Base-by-base conservation (phyloP, 2,797 vertebrate genomes). In the Hoplostethus mediterraneus region DNA sequence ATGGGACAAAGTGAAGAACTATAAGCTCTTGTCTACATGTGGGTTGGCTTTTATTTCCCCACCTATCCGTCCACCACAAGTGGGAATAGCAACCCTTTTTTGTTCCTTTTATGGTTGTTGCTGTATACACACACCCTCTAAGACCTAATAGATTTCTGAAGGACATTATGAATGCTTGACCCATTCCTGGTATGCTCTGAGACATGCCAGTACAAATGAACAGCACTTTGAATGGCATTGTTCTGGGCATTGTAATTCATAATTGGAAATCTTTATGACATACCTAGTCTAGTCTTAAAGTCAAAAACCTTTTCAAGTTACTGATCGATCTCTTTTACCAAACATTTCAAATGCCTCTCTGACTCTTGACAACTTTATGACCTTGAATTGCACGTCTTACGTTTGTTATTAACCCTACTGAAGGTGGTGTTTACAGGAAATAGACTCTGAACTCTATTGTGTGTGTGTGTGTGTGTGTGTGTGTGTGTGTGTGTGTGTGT, bases 351-450 rank as follows among this genome's bases (percentile, higher is more conserved):
- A 63, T 74, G 52, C 72, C 42, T 44, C 56, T 77, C 69, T 60
- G 64, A 70, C 48, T 69, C 14, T 49, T 7, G 0, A 42, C 2
- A 25, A 8, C 49, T 67, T 52, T 51, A 63, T 68, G 83, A 89
- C 86, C 85, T 84, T 71, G 75, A 75, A 31, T 54, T 59, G 5
- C 13, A n/a, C 4, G 28, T 56, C 62, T 73, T 3, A 67, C 80
- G 75, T 90, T 89, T 86, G 62, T 80, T 66, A 90, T 90, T 90
- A 88, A 90, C 86, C 21, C 49, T 9, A 64, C 77, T 72, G 2
- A 51, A 40, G 51, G 21, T 6, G 0, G 1, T 56, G 58, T 62
- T 28, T 11, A 62, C 42, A 67, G 44, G 64, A 74, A 67, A 67
- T 63, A 60, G 44, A 67, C 51, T 58, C 12, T 58, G 77, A 42